Percentiles rank a stretch among this genome's conserved stretches.
phyloP scores from a whole-genome alignment of 2,888 invertebrate species.

The Tribolium freemani region DNA sequence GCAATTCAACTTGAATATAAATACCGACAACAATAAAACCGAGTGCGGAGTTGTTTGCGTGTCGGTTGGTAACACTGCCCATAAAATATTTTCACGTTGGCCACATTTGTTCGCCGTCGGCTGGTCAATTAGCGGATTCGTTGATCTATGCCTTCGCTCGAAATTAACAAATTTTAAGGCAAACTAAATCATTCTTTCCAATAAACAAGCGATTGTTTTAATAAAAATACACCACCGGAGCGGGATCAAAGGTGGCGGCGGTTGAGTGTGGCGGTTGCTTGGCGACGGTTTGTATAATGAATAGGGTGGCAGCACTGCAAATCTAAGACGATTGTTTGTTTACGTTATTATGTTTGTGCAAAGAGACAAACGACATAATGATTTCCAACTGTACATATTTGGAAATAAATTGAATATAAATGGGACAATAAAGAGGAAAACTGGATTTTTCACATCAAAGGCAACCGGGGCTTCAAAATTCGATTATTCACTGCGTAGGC shows the following conservation, averaged over 20 bases:
- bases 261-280: neutral
- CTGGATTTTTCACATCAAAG: neutral
- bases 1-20: slow-evolving; percentile 28
- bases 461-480: no score
- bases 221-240: no score
- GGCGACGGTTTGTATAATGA: neutral
- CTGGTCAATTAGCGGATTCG: slow-evolving; percentile 42
- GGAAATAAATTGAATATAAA: neutral
- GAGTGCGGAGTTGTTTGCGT: slow-evolving; percentile 35
- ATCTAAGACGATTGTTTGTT: neutral
- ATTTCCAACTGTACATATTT: neutral
- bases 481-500: no score
- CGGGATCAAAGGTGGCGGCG: neutral
- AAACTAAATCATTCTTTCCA: neutral
- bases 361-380: neutral
- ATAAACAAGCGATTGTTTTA: no score
- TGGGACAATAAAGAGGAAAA: neutral
- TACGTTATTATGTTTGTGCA: neutral
- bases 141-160: slow-evolving; percentile 35
- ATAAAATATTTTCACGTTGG: slow-evolving; percentile 42
- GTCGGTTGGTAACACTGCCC: slow-evolving; percentile 21
- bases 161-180: neutral
- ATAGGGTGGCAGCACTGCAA: neutral
- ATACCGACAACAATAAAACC: slow-evolving; percentile 28
- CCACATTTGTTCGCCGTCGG: slow-evolving; percentile 42